Percentiles rank a stretch among this genome's conserved stretches.
phyloP scores from a whole-genome alignment of 2,113 vertebrate species.

The Typhlomys cinereus region DNA sequence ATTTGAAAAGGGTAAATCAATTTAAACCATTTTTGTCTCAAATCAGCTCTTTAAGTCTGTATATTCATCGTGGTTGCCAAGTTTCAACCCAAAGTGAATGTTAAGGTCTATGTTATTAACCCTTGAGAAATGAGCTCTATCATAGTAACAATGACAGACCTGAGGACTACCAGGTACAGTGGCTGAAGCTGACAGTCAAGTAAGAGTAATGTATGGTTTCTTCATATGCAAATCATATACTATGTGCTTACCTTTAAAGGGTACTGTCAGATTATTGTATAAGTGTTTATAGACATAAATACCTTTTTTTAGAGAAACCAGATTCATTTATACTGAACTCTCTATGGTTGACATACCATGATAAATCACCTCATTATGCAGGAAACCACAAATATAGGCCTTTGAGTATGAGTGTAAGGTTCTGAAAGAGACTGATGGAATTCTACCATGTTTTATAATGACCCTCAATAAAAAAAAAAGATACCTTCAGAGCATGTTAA shows the following conservation, averaged over 20 bases:
- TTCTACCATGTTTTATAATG: constrained; percentile 4
- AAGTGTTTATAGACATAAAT: constrained; percentile 78
- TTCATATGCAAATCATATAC: constrained; percentile 80
- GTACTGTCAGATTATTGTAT: constrained; percentile 76
- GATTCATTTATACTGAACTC: constrained; percentile 73
- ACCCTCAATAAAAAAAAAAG: constrained; percentile 41
- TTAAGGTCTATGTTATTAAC: constrained; percentile 71
- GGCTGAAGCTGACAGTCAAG: constrained; percentile 73
- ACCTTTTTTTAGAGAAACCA: constrained; percentile 68
- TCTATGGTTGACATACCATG: constrained; percentile 72
- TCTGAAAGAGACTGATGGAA: constrained; percentile 49
- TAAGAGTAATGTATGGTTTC: constrained; percentile 76
- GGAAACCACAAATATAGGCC: constrained; percentile 68
- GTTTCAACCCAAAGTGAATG: constrained; percentile 71
- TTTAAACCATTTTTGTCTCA: constrained; percentile 80
- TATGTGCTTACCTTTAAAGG: constrained; percentile 72
- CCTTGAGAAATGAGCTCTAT: constrained; percentile 69
- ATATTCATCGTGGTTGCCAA: constrained; percentile 63
- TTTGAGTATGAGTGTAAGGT: constrained; percentile 67
- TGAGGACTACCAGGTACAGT: constrained; percentile 62
- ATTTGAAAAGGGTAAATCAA: constrained; percentile 79
- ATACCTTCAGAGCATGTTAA: constrained; percentile 47
- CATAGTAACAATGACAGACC: constrained; percentile 70
- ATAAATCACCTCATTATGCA: constrained; percentile 80
- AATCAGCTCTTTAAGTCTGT: constrained; percentile 61